A percentile compares a stretch with the other conserved stretches of the same genome.
Evolutionary conservation across 2,113 vertebrate genomes (phyloP).

Genomic region (Cochlearius cochlearius): DNA sequence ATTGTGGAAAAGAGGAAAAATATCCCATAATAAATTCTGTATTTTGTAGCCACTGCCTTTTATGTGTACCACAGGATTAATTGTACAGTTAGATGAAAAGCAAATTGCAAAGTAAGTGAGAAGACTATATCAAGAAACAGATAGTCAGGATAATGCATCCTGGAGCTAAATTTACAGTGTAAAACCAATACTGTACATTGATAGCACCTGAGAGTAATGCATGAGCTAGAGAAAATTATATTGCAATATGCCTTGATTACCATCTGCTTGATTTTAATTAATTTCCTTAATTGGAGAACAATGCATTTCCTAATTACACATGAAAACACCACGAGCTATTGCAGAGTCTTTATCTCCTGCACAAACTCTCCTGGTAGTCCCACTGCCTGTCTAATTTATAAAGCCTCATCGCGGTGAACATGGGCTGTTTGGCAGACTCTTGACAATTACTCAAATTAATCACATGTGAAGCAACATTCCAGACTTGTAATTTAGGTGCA

Average conservation of each 20-base stretch:
- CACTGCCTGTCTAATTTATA: conserved; percentile 50
- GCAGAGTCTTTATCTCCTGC: conserved; percentile 31
- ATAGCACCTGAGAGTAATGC: conserved; percentile 45
- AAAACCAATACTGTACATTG: conserved; percentile 1
- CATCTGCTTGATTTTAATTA: conserved; percentile 59
- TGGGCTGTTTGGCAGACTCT: conserved; percentile 24
- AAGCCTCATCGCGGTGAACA: conserved; percentile 37
- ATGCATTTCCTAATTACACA: conserved; percentile 62
- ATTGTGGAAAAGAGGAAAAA: neutral
- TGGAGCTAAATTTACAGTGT: conserved; percentile 16
- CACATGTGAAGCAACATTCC: conserved; percentile 55
- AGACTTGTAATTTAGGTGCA: conserved; percentile 56
- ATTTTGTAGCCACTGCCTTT: neutral
- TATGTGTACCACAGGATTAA: neutral
- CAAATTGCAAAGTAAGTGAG: neutral
- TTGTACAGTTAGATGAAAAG: neutral
- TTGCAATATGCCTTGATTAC: conserved; percentile 52
- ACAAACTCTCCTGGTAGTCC: conserved; percentile 41
- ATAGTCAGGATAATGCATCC: neutral
- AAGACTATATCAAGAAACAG: neutral
- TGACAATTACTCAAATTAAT: conserved; percentile 68
- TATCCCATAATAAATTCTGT: neutral
- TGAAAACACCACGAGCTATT: conserved; percentile 34
- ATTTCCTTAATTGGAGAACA: conserved; percentile 57
- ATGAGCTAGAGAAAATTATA: conserved; percentile 40